Conservation (phyloP, 1,140 invertebrate species). For the Teleopsis dalmanni region DNA sequence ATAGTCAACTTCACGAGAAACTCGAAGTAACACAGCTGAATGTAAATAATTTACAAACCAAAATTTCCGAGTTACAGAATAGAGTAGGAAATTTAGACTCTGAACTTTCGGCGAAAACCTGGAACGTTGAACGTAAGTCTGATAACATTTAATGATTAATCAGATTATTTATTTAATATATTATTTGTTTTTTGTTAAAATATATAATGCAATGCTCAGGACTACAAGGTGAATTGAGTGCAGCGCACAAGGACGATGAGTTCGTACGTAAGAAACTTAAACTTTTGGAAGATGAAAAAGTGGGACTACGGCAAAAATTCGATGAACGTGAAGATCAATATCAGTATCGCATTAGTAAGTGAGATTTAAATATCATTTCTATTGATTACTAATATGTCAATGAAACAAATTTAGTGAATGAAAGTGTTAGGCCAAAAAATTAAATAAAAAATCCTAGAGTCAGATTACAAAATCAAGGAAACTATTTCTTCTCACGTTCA, state of each 20-base stretch:
- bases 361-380: neutral
- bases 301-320: conserved; percentile 46
- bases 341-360: neutral
- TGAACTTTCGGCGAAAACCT: conserved; percentile 49
- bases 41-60: conserved; percentile 45
- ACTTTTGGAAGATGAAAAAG: conserved; percentile 50
- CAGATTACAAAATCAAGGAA: too few relatives aligned
- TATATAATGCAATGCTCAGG: conserved; percentile 32
- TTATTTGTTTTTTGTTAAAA: neutral
- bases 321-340: conserved; percentile 46
- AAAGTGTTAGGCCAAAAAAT: too few relatives aligned
- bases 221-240: conserved; percentile 50
- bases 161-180: neutral
- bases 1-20: neutral
- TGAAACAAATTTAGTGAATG: too few relatives aligned
- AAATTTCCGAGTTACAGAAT: conserved; percentile 47
- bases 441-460: too few relatives aligned
- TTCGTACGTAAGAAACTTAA: conserved; percentile 48
- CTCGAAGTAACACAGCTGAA: conserved; percentile 48
- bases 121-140: conserved; percentile 52
- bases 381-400: too few relatives aligned
- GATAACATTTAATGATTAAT: neutral
- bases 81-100: conserved; percentile 51
- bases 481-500: neutral
- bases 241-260: conserved; percentile 52